A percentile compares a stretch with the other conserved stretches of the same genome.
phyloP scores from a whole-genome alignment of 2,888 invertebrate species.

The Drosophila antonietae region DNA sequence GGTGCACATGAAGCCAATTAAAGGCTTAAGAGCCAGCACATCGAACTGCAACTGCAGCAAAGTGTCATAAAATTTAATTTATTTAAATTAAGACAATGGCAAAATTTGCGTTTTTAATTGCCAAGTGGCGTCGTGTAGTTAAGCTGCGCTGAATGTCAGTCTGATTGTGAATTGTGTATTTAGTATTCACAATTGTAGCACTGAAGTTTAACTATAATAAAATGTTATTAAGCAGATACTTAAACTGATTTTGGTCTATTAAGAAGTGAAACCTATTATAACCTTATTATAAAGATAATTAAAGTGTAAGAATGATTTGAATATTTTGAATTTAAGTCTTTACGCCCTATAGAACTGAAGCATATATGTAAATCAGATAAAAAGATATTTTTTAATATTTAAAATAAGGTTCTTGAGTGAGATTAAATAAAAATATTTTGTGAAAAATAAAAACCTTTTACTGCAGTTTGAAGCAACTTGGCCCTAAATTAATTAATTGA shows the following conservation, averaged over 20 bases:
- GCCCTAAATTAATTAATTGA: not conserved
- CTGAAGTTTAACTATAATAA: not conserved
- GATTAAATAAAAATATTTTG: too few species aligned
- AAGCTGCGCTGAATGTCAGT: conserved; percentile 11
- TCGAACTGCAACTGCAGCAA: conserved; percentile 68
- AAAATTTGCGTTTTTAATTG: conserved; percentile 79
- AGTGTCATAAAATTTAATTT: conserved; percentile 82
- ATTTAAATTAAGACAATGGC: conserved; percentile 77
- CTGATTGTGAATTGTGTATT: conserved; percentile 16
- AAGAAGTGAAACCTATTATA: not conserved
- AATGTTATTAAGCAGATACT: not conserved
- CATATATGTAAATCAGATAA: too few species aligned
- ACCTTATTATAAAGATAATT: not conserved
- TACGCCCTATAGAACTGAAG: too few species aligned
- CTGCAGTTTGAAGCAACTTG: not conserved
- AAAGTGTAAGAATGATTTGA: too few species aligned
- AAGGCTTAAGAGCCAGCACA: conserved; percentile 51
- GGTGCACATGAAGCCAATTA: conserved; percentile 82
- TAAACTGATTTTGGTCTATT: not conserved
- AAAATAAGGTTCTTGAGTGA: too few species aligned
- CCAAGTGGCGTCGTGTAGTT: conserved; percentile 36
- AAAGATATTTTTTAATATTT: too few species aligned
- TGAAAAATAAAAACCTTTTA: too few species aligned
- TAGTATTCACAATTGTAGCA: conserved; percentile 13
- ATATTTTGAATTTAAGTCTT: too few species aligned